Evolutionary conservation across 2,797 vertebrate species (phyloP).

Genomic region (Xiphorhynchus erythropygius): DNA sequence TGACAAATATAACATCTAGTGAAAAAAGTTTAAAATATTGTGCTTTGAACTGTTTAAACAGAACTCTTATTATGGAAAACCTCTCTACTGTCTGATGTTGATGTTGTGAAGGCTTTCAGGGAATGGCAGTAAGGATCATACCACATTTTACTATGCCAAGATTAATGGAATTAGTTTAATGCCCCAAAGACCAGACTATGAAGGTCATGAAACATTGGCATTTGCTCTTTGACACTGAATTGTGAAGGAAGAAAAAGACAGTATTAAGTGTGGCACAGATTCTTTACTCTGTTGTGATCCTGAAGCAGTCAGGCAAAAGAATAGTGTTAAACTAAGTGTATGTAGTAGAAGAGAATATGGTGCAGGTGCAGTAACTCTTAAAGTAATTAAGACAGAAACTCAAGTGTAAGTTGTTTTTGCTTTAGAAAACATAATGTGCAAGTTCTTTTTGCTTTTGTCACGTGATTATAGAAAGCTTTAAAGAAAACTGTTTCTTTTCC

Average conservation of each 20-base stretch:
- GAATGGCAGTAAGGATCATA: neutral
- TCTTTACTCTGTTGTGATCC: neutral
- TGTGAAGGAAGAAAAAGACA: neutral
- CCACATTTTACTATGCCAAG: neutral
- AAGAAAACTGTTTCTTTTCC: neutral
- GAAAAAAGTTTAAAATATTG: neutral
- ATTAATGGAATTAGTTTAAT: neutral
- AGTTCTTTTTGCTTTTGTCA: neutral
- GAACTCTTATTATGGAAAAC: neutral
- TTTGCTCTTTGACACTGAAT: neutral
- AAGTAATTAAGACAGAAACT: neutral
- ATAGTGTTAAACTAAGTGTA: neutral
- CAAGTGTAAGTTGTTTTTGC: neutral
- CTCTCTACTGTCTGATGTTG: rapidly evolving
- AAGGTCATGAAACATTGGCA: neutral
- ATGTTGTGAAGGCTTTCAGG: neutral
- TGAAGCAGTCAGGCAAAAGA: neutral
- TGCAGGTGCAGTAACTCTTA: neutral
- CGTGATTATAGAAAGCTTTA: neutral
- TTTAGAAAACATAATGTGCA: neutral
- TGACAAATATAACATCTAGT: neutral
- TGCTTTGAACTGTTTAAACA: neutral
- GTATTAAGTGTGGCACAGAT: neutral
- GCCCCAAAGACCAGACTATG: neutral
- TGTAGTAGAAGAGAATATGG: neutral